Evolutionary conservation across 2,113 vertebrate species (phyloP), one percentile per base, ranked within the genome.

Genomic region (Brachyhypopomus gauderio): DNA sequence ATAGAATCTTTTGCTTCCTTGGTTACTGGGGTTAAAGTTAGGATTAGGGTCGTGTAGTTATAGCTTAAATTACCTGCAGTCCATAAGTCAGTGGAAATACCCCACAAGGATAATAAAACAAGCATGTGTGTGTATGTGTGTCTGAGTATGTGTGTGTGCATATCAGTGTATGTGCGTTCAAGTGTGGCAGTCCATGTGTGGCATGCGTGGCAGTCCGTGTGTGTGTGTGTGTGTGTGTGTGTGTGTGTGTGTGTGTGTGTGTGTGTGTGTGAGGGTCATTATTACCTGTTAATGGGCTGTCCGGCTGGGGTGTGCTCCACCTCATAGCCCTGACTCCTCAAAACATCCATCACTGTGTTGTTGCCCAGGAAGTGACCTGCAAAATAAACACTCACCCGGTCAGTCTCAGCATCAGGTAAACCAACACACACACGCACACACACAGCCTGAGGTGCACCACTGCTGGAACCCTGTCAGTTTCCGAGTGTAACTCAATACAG

Each of bases 301-400:
- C 95, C 95, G 79, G 96, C 93, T 9, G 95, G 95, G 77, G 94
- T 94, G 85, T 97, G 95, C 34, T 95, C 93, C 88, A 96, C 95
- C 86, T 95, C 92, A 45, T 95, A 97, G 69, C 96, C 95, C 87
- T 95, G 91, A 66, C 87, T 91, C 85, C 90, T 93, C 83, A 97
- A 93, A 88, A 96, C 94, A 88, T 96, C 95, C 88, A 97, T 96
- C 87, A 96, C 95, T 16, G 95, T 96, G 87, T 95, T 95, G 92
- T 96, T 96, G 86, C 96, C 97, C 86, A 97, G 93, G 93, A 98
- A 97, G 87, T 96, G 95, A 92, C 95, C 96, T 96, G 93, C 36
- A 87, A 88, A 80, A 83, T 77, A 91, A 89, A 86, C 87, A 87
- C 25, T 79, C 78, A 58, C 77, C 72, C 64, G 79, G 84, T 82